Percentiles rank a stretch among this genome's conserved stretches.
phyloP scores from a whole-genome alignment of 2,888 invertebrate genomes.

The Agriopis aurantiaria region DNA sequence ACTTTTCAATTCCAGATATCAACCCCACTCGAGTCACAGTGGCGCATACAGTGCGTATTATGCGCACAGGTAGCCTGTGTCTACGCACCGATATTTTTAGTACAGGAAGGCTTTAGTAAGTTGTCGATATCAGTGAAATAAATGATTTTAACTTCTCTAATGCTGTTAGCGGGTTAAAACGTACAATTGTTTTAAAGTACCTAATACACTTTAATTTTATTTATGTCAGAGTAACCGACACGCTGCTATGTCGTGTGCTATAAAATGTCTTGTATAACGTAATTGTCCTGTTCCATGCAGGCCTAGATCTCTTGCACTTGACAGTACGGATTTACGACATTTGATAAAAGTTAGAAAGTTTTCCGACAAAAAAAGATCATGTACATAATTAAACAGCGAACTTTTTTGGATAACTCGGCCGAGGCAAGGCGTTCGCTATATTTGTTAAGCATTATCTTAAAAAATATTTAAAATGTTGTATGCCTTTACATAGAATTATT shows the following conservation, averaged over 20 bases:
- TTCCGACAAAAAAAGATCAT: no score
- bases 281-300: no score
- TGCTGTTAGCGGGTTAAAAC: background rate
- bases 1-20: constrained; percentile 67
- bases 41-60: constrained; percentile 81
- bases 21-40: constrained; percentile 78
- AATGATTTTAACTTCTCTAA: background rate
- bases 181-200: background rate
- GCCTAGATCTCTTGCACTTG: no score
- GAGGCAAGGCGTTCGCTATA: background rate
- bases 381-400: no score
- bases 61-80: constrained; percentile 75
- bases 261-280: background rate
- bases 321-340: no score
- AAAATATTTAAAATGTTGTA: background rate
- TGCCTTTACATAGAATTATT: background rate
- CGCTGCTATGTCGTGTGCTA: no score
- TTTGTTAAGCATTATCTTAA: background rate
- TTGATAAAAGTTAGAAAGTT: no score
- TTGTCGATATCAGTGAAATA: background rate
- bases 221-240: background rate
- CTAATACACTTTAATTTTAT: background rate
- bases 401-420: no score
- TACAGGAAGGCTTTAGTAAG: background rate
- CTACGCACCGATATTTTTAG: background rate